These are phyloP conservation scores for Lasaia peninsularis DNA, from an alignment of 1,140 invertebrate species.

Conservation along the genomic window DNA sequence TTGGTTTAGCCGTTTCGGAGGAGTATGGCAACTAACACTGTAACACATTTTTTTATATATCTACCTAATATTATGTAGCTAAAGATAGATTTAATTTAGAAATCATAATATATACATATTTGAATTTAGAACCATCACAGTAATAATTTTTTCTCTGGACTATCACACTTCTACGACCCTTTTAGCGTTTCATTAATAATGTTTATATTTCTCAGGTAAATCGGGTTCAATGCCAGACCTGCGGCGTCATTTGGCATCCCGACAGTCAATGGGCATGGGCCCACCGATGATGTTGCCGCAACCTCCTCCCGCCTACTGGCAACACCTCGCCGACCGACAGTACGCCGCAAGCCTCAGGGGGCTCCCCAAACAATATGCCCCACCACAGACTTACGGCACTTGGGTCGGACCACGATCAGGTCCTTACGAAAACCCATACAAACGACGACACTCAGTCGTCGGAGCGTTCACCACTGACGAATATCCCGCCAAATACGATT, in stretches of 20 bases:
- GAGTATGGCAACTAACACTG: too few relatives aligned
- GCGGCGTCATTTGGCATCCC: slow-evolving; percentile 62
- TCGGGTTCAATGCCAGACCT: slow-evolving; percentile 79
- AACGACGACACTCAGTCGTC: slow-evolving; percentile 60
- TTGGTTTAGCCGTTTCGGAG: too few relatives aligned
- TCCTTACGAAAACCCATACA: slow-evolving; percentile 58
- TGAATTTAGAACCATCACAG: too few relatives aligned
- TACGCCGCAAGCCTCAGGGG: slow-evolving; percentile 59
- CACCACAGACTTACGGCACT: slow-evolving; percentile 56
- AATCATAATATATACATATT: too few relatives aligned
- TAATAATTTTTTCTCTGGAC: too few relatives aligned
- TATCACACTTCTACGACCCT: too few relatives aligned
- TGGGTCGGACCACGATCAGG: slow-evolving; percentile 61
- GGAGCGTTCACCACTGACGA: slow-evolving; percentile 60
- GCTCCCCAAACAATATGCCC: slow-evolving; percentile 45
- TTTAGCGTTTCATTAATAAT: too few relatives aligned
- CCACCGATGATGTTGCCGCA: slow-evolving; percentile 49
- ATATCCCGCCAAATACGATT: slow-evolving; percentile 62
- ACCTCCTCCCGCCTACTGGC: slow-evolving; percentile 61
- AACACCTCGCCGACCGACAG: slow-evolving; percentile 64
- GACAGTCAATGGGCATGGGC: slow-evolving; percentile 56
- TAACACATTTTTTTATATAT: too few relatives aligned
- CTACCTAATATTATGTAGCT: too few relatives aligned
- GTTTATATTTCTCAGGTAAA: slow-evolving; percentile 62
- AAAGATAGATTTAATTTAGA: too few relatives aligned